Conservation (phyloP, 2,888 invertebrate genomes). For the Ophion ventricosus region DNA sequence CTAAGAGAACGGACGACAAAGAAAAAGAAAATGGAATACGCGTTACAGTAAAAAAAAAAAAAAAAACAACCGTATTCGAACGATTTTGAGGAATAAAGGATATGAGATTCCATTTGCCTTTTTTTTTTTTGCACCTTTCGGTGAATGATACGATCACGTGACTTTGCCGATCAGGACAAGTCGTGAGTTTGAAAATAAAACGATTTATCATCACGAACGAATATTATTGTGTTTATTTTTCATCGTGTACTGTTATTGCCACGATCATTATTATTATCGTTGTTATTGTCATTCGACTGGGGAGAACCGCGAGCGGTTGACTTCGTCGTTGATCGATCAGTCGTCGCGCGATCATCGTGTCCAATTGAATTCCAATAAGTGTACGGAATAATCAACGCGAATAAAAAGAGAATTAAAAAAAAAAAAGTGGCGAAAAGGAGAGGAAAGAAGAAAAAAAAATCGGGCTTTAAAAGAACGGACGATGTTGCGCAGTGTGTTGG, state of each 20-base stretch:
- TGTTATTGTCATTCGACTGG: neutral
- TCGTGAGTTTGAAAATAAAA: neutral
- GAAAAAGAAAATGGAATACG: neutral
- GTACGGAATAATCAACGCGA: conserved; percentile 21
- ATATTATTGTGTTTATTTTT: neutral
- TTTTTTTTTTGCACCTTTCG: neutral
- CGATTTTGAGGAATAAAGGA: conserved; percentile 8
- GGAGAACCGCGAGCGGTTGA: neutral
- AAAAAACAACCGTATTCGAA: neutral
- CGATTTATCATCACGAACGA: neutral
- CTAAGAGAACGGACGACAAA: conserved; percentile 29
- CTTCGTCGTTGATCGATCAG: conserved; percentile 1
- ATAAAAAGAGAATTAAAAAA: conserved; percentile 9
- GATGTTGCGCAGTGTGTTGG: conserved; percentile 68
- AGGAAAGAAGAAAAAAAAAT: conserved; percentile 12
- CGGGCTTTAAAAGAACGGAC: neutral
- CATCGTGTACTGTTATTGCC: neutral
- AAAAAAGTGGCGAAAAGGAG: neutral
- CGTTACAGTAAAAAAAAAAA: conserved; percentile 9
- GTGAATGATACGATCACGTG: neutral
- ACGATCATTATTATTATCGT: neutral
- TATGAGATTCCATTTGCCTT: neutral
- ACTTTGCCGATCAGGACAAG: neutral
- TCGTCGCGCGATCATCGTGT: neutral
- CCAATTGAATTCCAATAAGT: neutral